Conservation (phyloP, 1,140 invertebrate species). For the Zaprionus lachaisei region DNA sequence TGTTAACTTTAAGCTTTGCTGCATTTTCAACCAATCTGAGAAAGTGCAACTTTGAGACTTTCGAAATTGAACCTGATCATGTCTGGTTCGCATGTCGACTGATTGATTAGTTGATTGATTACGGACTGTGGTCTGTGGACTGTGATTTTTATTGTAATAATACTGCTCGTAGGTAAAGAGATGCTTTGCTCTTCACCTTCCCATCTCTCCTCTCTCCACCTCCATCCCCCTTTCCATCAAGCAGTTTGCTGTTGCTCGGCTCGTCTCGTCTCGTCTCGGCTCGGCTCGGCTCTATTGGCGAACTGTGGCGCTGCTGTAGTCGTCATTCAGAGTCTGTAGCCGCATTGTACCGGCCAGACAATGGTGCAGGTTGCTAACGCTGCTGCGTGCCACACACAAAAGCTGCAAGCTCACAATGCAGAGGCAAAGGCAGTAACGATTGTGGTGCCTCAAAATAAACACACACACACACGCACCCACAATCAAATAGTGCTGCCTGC, state of each 20-base stretch:
- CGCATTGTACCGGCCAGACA: slow-evolving; percentile 64
- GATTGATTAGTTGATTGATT: slow-evolving; percentile 30
- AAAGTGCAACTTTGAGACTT: neutral
- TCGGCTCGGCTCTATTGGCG: neutral
- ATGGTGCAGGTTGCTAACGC: slow-evolving; percentile 42
- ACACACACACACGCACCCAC: slow-evolving; percentile 18
- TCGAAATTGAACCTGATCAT: neutral
- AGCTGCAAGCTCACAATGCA: slow-evolving; percentile 60
- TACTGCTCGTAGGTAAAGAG: neutral
- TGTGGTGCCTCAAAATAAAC: too few species aligned
- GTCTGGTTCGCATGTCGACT: neutral
- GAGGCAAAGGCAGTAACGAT: too few species aligned
- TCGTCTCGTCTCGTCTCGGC: neutral
- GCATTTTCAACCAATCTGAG: too few species aligned
- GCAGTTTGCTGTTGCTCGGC: neutral
- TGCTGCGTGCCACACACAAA: slow-evolving; percentile 76
- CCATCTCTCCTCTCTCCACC: neutral
- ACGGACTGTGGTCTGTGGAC: slow-evolving; percentile 5
- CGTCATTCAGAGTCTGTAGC: slow-evolving; percentile 27
- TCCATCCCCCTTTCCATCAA: neutral
- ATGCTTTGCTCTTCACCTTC: neutral
- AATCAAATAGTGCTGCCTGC: neutral
- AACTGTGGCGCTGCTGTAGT: neutral
- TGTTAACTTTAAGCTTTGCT: too few species aligned
- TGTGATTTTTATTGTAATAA: neutral